phyloP scores from a whole-genome alignment of 2,888 invertebrate species.

The Nomada ruficornis region DNA sequence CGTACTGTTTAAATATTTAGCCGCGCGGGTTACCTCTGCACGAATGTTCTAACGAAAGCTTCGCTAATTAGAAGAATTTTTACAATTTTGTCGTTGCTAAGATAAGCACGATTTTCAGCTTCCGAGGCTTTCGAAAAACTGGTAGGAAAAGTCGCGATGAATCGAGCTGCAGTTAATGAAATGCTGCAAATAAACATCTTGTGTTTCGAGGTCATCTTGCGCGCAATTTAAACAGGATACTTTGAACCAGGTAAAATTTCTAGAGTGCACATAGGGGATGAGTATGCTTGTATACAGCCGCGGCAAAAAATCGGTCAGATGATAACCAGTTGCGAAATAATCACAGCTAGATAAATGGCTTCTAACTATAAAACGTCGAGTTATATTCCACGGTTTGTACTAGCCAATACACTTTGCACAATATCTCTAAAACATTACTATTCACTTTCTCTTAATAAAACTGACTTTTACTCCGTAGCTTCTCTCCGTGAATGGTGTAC shows the following conservation, averaged over 20 bases:
- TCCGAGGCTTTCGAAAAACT: too few relatives aligned
- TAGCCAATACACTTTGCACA: neutral
- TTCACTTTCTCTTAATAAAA: slow-evolving; percentile 46
- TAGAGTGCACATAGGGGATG: neutral
- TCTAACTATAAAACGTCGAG: neutral
- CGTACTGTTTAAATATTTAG: too few relatives aligned
- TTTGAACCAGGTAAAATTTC: neutral
- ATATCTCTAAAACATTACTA: neutral
- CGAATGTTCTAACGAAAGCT: too few relatives aligned
- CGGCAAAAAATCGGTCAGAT: neutral
- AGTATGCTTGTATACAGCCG: neutral
- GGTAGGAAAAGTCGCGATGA: too few relatives aligned
- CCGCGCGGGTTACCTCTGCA: too few relatives aligned
- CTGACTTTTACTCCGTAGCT: slow-evolving; percentile 17
- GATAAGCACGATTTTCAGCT: too few relatives aligned
- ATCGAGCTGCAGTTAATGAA: too few relatives aligned
- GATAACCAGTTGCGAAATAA: neutral
- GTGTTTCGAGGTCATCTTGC: too few relatives aligned
- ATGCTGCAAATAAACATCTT: too few relatives aligned
- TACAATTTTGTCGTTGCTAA: too few relatives aligned
- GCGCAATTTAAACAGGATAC: too few relatives aligned
- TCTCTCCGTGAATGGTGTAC: neutral
- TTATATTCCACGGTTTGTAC: neutral
- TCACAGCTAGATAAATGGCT: neutral
- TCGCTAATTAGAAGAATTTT: too few relatives aligned